Evolutionary conservation across 2,797 vertebrate species (phyloP).

Genomic region (Acestrorhynchus altus): DNA sequence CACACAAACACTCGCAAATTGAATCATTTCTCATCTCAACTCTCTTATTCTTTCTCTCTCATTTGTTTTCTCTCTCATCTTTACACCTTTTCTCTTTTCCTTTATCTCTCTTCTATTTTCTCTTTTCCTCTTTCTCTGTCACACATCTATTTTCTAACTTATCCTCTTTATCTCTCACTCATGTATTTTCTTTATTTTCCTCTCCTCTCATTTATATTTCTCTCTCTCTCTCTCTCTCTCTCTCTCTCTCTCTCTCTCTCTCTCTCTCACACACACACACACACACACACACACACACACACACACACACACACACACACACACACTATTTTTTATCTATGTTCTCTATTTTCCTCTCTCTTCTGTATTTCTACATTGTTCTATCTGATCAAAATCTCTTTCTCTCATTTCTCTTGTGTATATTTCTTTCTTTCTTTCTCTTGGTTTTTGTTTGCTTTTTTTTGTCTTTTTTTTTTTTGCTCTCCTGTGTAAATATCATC

Average conservation of each 20-base stretch:
- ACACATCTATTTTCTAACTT: background rate
- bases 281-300: slow-evolving; percentile 43
- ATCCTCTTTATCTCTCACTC: slow-evolving; percentile 46
- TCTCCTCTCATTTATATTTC: slow-evolving; percentile 53
- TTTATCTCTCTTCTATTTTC: slow-evolving; percentile 35
- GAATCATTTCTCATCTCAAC: slow-evolving; percentile 58
- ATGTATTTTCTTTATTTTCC: slow-evolving; percentile 17
- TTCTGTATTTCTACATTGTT: too few relatives aligned
- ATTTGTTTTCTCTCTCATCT: too few relatives aligned
- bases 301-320: too few relatives aligned
- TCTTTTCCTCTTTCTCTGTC: slow-evolving; percentile 28
- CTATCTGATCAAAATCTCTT: too few relatives aligned
- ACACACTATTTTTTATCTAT: background rate
- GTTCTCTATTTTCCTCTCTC: slow-evolving; percentile 18
- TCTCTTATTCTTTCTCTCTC: slow-evolving; percentile 45
- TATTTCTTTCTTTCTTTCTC: too few relatives aligned
- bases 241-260: background rate
- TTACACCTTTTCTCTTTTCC: slow-evolving; percentile 60
- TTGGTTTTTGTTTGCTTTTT: too few relatives aligned
- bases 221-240: slow-evolving; percentile 55
- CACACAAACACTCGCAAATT: slow-evolving; percentile 38
- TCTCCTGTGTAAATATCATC: too few relatives aligned
- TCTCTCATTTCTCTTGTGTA: too few relatives aligned
- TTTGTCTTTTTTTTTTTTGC: too few relatives aligned
- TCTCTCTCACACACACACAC: slow-evolving; percentile 24